Conservation (phyloP, 1,140 invertebrate genomes). For the Drosophila bocki region DNA sequence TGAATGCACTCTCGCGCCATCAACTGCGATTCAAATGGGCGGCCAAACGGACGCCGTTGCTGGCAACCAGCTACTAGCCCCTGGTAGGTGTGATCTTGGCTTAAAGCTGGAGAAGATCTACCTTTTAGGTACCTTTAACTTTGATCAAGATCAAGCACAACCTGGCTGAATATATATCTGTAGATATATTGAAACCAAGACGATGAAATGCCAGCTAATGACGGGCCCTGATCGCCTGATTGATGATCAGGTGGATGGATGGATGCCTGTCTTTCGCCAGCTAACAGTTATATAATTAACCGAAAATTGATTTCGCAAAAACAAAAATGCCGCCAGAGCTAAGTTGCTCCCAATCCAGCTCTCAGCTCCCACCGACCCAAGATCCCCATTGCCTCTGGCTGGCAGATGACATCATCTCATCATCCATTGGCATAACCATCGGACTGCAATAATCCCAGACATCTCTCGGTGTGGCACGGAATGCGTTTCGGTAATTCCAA, state of each 20-base stretch:
- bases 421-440: constrained; percentile 5
- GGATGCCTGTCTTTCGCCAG: constrained; percentile 22
- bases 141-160: background rate
- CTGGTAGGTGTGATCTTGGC: too few relatives aligned
- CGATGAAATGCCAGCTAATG: constrained; percentile 36
- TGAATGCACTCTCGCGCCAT: constrained; percentile 38
- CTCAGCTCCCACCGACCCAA: background rate
- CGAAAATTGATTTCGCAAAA: constrained; percentile 64
- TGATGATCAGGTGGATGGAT: constrained; percentile 20
- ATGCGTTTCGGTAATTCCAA: constrained; percentile 72
- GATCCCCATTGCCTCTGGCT: background rate
- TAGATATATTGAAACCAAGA: background rate
- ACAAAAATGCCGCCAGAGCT: constrained; percentile 37
- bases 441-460: constrained; percentile 34
- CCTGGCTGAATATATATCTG: too few relatives aligned
- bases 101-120: background rate
- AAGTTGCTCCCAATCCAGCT: constrained; percentile 53
- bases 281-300: constrained; percentile 69
- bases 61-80: constrained; percentile 13
- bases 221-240: constrained; percentile 37
- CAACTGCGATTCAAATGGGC: constrained; percentile 32
- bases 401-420: constrained; percentile 53
- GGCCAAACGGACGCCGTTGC: constrained; percentile 8
- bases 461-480: constrained; percentile 55
- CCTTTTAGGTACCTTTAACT: background rate